phyloP scores from a whole-genome alignment of 1,140 invertebrate genomes.

The Saccostrea glomerata region DNA sequence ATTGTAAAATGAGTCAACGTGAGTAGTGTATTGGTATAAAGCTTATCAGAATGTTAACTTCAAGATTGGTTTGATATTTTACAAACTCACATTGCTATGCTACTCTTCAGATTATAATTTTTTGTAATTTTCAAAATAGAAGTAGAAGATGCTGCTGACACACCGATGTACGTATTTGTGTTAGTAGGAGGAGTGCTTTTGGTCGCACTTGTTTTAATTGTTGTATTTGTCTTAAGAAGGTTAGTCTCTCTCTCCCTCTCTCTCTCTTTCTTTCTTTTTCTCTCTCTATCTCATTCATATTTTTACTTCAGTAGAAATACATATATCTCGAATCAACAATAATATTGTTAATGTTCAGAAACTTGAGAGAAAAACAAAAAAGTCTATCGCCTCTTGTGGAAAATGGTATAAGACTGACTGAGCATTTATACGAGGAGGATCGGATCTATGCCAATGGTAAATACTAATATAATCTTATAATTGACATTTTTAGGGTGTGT shows the following conservation, averaged over 20 bases:
- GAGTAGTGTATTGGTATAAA: too few relatives aligned
- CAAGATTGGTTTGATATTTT: too few relatives aligned
- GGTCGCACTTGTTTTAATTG: neutral
- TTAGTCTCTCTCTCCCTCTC: neutral
- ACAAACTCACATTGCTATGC: too few relatives aligned
- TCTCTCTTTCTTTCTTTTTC: neutral
- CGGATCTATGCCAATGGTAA: neutral
- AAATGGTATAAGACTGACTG: neutral
- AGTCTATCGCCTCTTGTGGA: neutral
- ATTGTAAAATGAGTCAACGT: too few relatives aligned
- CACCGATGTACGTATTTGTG: neutral
- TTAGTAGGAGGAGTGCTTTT: neutral
- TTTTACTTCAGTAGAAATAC: too few relatives aligned
- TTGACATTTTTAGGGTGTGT: too few relatives aligned
- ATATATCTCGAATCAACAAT: neutral
- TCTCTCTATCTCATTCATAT: too few relatives aligned
- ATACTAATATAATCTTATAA: neutral
- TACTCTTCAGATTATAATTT: too few relatives aligned
- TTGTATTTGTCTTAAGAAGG: neutral
- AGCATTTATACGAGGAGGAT: neutral
- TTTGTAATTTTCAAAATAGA: neutral
- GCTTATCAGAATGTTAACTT: too few relatives aligned
- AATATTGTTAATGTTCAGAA: neutral
- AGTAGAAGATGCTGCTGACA: neutral
- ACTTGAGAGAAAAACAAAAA: neutral